phyloP scores from a whole-genome alignment of 2,113 vertebrate species.

The Telmatochromis brichardi region DNA sequence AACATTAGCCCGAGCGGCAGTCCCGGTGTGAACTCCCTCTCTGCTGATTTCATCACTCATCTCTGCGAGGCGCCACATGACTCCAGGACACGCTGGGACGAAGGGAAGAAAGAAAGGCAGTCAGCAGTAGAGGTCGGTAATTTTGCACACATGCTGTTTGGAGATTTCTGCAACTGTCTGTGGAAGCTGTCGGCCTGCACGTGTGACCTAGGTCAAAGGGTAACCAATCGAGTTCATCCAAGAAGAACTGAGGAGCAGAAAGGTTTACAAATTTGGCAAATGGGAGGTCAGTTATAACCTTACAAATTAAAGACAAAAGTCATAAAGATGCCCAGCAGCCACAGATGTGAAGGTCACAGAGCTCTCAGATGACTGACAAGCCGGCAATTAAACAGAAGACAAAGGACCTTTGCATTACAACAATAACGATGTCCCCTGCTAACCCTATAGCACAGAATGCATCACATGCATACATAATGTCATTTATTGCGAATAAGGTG shows the following conservation, averaged over 20 bases:
- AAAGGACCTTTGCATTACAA: neutral
- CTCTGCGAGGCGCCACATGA: slow-evolving; percentile 46
- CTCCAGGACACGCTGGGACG: slow-evolving; percentile 31
- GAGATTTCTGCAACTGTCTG: neutral
- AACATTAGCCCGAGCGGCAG: slow-evolving; percentile 51
- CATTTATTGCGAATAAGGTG: neutral
- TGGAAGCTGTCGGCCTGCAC: neutral
- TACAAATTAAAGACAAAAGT: neutral
- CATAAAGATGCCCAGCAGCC: neutral
- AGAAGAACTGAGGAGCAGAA: neutral
- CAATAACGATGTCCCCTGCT: neutral
- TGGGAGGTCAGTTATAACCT: neutral
- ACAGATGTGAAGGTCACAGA: neutral
- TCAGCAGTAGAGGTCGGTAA: neutral
- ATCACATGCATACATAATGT: neutral
- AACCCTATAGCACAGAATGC: neutral
- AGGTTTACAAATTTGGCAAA: neutral
- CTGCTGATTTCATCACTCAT: slow-evolving; percentile 66
- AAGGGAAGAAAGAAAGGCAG: neutral
- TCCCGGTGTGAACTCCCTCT: slow-evolving; percentile 48
- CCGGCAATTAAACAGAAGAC: neutral
- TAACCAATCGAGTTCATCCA: neutral
- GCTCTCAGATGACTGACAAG: neutral
- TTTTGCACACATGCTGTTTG: neutral
- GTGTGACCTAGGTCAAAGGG: neutral